Evolutionary conservation across 1,140 invertebrate species (phyloP).

Genomic region (Probaryconus sp.): DNA sequence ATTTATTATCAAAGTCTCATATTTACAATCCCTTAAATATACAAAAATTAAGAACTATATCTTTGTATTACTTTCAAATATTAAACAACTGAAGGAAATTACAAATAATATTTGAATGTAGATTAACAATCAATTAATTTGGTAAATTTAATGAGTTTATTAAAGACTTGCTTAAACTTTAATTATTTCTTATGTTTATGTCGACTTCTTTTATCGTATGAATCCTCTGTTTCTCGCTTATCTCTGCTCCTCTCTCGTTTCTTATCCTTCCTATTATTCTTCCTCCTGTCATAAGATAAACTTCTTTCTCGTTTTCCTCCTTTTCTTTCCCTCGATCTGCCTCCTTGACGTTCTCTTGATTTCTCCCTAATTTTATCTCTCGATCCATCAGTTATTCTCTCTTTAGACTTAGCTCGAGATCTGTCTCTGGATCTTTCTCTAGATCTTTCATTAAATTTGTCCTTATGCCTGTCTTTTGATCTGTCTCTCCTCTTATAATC

Average conservation of each 20-base stretch:
- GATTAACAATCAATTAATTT: too few relatives aligned
- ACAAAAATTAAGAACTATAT: too few relatives aligned
- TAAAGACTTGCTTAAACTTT: too few relatives aligned
- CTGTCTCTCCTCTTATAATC: constrained; percentile 14
- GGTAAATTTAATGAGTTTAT: too few relatives aligned
- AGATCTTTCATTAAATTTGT: constrained; percentile 9
- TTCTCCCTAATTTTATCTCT: constrained; percentile 14
- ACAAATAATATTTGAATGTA: too few relatives aligned
- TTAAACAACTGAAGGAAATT: too few relatives aligned
- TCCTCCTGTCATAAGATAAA: constrained; percentile 24
- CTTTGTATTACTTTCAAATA: too few relatives aligned
- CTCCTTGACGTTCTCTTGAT: constrained; percentile 1
- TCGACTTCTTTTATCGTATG: constrained; percentile 19
- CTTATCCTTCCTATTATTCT: constrained; percentile 25
- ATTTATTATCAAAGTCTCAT: too few relatives aligned
- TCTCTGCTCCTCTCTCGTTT: constrained; percentile 20
- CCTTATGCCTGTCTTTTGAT: background rate
- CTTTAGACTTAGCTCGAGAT: background rate
- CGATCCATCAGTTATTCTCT: constrained; percentile 1
- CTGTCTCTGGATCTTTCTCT: constrained; percentile 5
- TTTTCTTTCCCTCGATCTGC: background rate
- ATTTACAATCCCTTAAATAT: too few relatives aligned
- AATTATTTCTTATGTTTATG: constrained; percentile 29
- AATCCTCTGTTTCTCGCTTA: constrained; percentile 24
- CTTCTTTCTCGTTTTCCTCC: constrained; percentile 21